Base-by-base conservation (phyloP, 2,888 invertebrate species). In the Dryadula phaetusa region DNA sequence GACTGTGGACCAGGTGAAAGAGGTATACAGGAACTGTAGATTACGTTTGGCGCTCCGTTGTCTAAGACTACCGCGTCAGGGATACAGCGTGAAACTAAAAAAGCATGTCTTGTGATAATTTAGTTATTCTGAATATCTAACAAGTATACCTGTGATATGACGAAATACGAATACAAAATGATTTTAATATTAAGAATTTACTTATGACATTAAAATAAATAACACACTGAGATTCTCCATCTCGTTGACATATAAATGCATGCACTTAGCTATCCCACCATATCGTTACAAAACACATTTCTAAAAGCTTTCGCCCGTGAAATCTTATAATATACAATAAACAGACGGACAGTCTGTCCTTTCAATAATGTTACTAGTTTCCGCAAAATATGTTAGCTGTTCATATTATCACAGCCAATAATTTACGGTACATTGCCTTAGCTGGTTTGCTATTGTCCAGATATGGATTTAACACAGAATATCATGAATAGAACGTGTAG, bases 321-420 rank as follows among this genome's bases (percentile, higher is more conserved):
- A 49, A 42, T 53, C 61, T 61, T 37, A 61, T 60, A 66, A 66
- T 66, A 56, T 64, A 46, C 61, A 60, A 66, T 66, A 66, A 66
- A 66, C 61, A 61, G 66, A 66, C 66, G 40, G 56, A 56, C 56
- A 44, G 52, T 32, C 16, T 56, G 56, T 66, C 60, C 47, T 40
- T 63, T 67, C 63, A 52, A 61, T 68, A 68, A 52, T 62, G 69
- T 71, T 56, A 66, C 61, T 70, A 58, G 64, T 70, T 58, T 64
- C 64, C 68, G 64, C 66, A 68, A 68, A 72, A 68, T 67, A 70
- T 68, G 68, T 66, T 53, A 47, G 68, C 64, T 62, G 62, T 66
- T 68, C 70, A 62, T 62, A 70, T 67, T 71, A 72, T 72, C 72
- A 66, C 66, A 64, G 64, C 40, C 68, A 70, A 72, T 72, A 72